Conservation (phyloP, 1,140 invertebrate genomes). For the Plodia interpunctella region DNA sequence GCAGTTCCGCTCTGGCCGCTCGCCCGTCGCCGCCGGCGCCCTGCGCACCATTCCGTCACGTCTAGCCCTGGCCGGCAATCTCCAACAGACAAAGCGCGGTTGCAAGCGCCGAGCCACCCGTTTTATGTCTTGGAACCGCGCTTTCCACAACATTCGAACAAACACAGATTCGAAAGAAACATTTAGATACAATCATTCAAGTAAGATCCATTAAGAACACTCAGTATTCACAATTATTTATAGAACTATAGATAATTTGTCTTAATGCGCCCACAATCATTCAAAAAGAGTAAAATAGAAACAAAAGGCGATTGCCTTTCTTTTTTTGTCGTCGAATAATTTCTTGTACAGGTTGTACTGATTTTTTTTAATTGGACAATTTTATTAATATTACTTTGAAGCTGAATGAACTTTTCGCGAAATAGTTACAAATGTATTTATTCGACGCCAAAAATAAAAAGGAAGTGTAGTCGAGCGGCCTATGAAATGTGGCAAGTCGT, state of each 20-base stretch:
- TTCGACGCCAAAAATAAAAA: conserved; percentile 49
- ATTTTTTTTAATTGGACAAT: not conserved
- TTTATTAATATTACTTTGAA: not conserved
- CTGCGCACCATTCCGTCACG: conserved; percentile 63
- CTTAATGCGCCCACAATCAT: conserved; percentile 66
- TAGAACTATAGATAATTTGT: conserved; percentile 38
- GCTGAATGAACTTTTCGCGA: conserved; percentile 6
- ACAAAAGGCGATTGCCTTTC: conserved; percentile 51
- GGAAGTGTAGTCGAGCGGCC: conserved; percentile 39
- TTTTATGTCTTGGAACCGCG: conserved; percentile 34
- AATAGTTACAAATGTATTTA: conserved; percentile 16
- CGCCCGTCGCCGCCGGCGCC: conserved; percentile 68
- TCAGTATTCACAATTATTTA: conserved; percentile 56
- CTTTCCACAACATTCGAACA: conserved; percentile 33
- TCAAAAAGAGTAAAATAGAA: conserved; percentile 62
- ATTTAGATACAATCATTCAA: conserved; percentile 62
- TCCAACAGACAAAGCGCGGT: conserved; percentile 43
- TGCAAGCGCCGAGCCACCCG: conserved; percentile 28
- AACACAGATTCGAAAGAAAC: conserved; percentile 42
- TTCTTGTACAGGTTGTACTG: too few species aligned
- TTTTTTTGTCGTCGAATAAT: conserved; percentile 45
- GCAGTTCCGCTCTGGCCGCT: conserved; percentile 82
- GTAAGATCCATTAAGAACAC: conserved; percentile 53
- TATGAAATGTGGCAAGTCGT: conserved; percentile 38
- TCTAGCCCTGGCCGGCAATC: conserved; percentile 46